A percentile compares a stretch with the other conserved stretches of the same genome.
Evolutionary conservation across 2,113 vertebrate genomes (phyloP).

Genomic region (Saiga tatarica): DNA sequence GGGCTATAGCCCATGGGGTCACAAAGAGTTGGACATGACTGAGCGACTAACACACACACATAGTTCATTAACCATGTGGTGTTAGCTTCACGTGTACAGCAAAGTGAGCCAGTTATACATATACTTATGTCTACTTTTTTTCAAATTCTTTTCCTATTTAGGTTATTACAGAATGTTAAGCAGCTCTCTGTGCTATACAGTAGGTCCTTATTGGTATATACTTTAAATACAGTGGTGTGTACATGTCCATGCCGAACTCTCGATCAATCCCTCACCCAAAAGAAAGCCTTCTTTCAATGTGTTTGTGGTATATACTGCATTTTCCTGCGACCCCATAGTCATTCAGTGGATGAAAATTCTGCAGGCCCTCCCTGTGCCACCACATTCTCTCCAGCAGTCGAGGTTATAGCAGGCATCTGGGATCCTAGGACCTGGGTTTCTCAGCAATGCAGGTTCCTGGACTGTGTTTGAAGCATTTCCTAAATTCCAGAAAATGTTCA

Average conservation of each 20-base stretch:
- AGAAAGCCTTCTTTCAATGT: background rate
- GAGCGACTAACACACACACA: background rate
- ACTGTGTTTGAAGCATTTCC: background rate
- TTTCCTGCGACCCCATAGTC: background rate
- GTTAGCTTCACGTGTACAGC: background rate
- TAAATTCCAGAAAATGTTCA: background rate
- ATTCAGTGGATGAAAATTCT: background rate
- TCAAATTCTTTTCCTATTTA: background rate
- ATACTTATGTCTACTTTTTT: background rate
- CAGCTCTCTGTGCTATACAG: background rate
- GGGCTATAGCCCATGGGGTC: background rate
- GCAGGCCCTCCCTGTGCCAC: fast-evolving
- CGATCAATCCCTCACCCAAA: background rate
- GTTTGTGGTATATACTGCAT: background rate
- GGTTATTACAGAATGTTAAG: background rate
- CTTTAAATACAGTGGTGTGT: background rate
- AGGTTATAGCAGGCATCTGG: fast-evolving
- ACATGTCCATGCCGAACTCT: background rate
- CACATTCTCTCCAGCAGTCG: background rate
- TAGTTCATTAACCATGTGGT: background rate
- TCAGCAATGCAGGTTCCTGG: background rate
- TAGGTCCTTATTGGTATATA: background rate
- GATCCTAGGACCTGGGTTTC: background rate
- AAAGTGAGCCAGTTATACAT: background rate
- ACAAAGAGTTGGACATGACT: background rate